phyloP scores from a whole-genome alignment of 2,797 vertebrate species.

The Chrosomus eos region DNA sequence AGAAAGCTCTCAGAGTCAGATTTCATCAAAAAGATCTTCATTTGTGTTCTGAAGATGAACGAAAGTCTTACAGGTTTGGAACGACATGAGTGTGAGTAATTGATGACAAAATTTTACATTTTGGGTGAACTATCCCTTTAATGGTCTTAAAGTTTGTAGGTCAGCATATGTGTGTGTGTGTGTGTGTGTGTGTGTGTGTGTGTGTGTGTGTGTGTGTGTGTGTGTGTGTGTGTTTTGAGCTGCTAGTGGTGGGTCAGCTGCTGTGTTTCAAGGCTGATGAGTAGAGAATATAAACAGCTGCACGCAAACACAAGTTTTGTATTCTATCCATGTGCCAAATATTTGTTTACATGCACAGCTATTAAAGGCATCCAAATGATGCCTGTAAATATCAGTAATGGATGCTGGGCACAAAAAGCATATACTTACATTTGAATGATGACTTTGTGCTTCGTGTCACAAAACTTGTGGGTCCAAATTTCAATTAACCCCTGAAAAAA shows the following conservation, averaged over 20 bases:
- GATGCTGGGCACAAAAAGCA: neutral
- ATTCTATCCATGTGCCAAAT: constrained; percentile 4
- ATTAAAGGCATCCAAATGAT: constrained; percentile 20
- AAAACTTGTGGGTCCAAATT: neutral
- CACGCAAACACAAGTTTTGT: constrained; percentile 23
- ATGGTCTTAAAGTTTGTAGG: neutral
- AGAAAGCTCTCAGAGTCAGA: too few relatives aligned
- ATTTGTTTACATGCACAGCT: constrained; percentile 20
- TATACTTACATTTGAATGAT: constrained; percentile 38
- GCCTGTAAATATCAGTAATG: constrained; percentile 11
- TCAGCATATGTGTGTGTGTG: constrained; percentile 20
- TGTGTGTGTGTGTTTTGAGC: constrained; percentile 27
- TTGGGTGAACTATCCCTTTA: neutral
- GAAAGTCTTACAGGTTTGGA: too few relatives aligned
- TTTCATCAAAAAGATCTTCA: too few relatives aligned
- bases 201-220: constrained; percentile 33
- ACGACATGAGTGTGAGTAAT: too few relatives aligned
- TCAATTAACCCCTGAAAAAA: constrained; percentile 4
- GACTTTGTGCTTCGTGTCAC: constrained; percentile 1
- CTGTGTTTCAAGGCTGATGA: constrained; percentile 67
- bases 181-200: constrained; percentile 28
- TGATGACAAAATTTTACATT: too few relatives aligned
- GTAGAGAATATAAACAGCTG: constrained; percentile 48
- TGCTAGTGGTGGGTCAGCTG: constrained; percentile 67
- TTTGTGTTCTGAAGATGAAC: too few relatives aligned